Evolutionary conservation across 2,888 invertebrate species (phyloP).

Genomic region (Pardosa pseudoannulata): DNA sequence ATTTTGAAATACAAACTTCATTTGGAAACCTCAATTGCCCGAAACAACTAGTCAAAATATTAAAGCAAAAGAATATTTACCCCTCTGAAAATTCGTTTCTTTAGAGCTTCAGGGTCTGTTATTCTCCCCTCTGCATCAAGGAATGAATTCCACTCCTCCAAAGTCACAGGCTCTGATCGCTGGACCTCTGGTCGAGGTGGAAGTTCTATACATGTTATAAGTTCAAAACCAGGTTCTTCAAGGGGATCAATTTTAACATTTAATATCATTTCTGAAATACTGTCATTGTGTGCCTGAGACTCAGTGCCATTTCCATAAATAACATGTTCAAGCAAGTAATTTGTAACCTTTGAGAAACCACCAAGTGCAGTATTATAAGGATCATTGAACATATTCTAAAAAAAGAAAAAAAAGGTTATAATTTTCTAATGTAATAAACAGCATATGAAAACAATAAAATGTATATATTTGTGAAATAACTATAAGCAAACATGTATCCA

Average conservation of each 20-base stretch:
- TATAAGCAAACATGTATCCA: too few species aligned
- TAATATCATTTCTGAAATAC: constrained; percentile 81
- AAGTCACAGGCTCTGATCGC: constrained; percentile 85
- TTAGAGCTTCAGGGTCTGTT: constrained; percentile 86
- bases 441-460: too few species aligned
- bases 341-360: constrained; percentile 90
- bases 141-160: constrained; percentile 88
- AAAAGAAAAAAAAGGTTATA: constrained; percentile 58
- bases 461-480: too few species aligned
- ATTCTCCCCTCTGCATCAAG: constrained; percentile 89
- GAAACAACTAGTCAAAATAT: too few species aligned
- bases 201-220: constrained; percentile 80
- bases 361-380: constrained; percentile 91
- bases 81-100: constrained; percentile 92
- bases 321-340: constrained; percentile 83
- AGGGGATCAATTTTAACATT: constrained; percentile 76
- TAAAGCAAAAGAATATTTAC: constrained; percentile 79
- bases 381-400: constrained; percentile 81
- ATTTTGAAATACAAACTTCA: too few species aligned
- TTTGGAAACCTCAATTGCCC: too few species aligned
- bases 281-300: constrained; percentile 83
- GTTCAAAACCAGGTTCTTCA: constrained; percentile 78
- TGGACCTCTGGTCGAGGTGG: constrained; percentile 84
- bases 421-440: too few species aligned
- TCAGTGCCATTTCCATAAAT: constrained; percentile 71